Evolutionary conservation across 2,113 vertebrate genomes (phyloP).

Genomic region (Smithornis capensis): DNA sequence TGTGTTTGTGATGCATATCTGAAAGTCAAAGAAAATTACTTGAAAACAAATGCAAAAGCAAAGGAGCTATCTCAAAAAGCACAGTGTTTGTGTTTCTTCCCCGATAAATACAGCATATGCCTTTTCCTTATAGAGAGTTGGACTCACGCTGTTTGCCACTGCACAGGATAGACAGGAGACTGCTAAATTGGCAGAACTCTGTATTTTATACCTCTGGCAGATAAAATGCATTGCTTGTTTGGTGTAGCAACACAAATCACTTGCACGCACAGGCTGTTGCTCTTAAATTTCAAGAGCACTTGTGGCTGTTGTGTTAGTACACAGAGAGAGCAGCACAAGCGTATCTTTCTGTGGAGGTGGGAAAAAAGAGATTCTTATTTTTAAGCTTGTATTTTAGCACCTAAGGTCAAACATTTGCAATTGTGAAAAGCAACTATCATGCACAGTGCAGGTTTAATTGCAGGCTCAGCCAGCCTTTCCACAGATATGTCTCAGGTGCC

Average conservation of each 20-base stretch:
- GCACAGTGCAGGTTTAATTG: background rate
- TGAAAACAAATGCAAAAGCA: background rate
- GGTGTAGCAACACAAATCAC: conserved; percentile 5
- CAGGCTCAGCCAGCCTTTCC: background rate
- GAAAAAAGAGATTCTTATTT: background rate
- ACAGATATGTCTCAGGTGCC: rapidly evolving
- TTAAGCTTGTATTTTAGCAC: background rate
- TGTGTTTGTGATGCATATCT: background rate
- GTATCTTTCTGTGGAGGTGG: background rate
- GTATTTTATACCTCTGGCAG: background rate
- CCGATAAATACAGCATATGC: rapidly evolving
- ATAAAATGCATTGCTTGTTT: background rate
- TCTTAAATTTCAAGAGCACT: background rate
- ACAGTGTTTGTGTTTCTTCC: background rate
- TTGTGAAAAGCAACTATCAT: background rate
- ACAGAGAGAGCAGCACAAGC: rapidly evolving
- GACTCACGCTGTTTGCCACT: background rate
- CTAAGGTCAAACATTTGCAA: background rate
- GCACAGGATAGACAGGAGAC: background rate
- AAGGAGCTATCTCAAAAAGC: background rate
- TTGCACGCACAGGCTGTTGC: background rate
- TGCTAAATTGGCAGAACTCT: background rate
- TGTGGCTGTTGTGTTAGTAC: background rate
- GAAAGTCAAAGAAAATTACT: background rate
- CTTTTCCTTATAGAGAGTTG: background rate